These are phyloP conservation scores for Diarsia brunnea DNA, from an alignment of 2,888 invertebrate genomes.

Conservation along the genomic window DNA sequence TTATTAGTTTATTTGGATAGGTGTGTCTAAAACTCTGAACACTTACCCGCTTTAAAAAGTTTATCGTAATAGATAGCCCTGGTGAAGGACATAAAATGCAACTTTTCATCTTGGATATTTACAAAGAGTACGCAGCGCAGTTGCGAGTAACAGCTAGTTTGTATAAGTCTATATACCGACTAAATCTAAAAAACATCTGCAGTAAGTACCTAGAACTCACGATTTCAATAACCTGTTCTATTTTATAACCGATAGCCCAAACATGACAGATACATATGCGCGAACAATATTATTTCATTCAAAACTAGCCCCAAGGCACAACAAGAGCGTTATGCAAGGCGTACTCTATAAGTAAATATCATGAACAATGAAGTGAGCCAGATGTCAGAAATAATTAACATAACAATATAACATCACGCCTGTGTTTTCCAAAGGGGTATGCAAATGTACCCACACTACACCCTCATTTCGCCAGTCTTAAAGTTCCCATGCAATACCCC, in stretches of 20 bases:
- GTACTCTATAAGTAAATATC: not conserved
- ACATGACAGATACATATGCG: not conserved
- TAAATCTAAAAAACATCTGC: not conserved
- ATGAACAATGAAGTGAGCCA: conserved; percentile 13
- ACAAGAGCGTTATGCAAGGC: not conserved
- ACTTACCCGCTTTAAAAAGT: too few relatives aligned
- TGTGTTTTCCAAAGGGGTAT: too few relatives aligned
- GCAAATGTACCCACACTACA: conserved; percentile 1
- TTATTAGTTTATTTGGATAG: too few relatives aligned
- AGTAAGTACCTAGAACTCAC: not conserved
- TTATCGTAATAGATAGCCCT: too few relatives aligned
- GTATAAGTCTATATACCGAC: not conserved
- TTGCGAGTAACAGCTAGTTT: not conserved
- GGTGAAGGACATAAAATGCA: not conserved
- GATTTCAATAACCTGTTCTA: not conserved
- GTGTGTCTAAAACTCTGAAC: too few relatives aligned
- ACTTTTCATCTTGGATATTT: not conserved
- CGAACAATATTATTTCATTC: conserved; percentile 16
- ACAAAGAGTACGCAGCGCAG: not conserved
- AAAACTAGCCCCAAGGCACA: not conserved
- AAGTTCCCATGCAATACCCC: conserved; percentile 4
- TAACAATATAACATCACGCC: conserved; percentile 4
- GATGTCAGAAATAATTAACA: conserved; percentile 3
- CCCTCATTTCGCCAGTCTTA: not conserved
- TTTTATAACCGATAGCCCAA: conserved; percentile 4